phyloP scores from a whole-genome alignment of 2,113 vertebrate species.

The Bothrops jararaca region DNA sequence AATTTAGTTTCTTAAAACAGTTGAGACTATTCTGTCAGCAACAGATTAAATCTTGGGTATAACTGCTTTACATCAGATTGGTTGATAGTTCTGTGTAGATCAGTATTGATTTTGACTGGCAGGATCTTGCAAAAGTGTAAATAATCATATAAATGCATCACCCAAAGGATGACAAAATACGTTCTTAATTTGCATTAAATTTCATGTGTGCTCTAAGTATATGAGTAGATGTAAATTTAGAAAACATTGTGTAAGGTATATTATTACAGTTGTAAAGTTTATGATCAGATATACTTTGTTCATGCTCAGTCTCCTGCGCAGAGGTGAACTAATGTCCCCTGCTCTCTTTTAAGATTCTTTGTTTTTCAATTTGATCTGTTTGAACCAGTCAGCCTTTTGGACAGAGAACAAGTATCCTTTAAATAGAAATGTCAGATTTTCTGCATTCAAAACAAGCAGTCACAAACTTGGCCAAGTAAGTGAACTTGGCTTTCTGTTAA shows the following conservation, averaged over 20 bases:
- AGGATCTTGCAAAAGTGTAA: neutral
- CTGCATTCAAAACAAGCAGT: neutral
- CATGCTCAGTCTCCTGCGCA: neutral
- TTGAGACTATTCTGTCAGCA: neutral
- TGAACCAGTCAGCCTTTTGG: neutral
- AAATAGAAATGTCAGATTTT: neutral
- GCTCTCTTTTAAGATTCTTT: neutral
- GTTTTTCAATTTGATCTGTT: neutral
- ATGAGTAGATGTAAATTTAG: neutral
- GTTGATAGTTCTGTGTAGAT: neutral
- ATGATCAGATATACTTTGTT: neutral
- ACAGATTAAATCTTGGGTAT: neutral
- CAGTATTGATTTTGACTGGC: neutral
- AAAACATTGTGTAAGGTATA: neutral
- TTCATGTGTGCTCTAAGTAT: neutral
- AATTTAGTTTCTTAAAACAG: neutral
- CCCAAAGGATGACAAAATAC: neutral
- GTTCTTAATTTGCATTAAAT: neutral
- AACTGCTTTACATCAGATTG: neutral
- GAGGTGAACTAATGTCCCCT: neutral
- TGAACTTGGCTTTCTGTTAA: neutral
- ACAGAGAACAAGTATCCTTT: neutral
- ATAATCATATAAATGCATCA: neutral
- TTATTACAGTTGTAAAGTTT: neutral
- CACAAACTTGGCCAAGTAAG: neutral